These are phyloP conservation scores for Stichodactyla helianthus DNA, from an alignment of 64 coral and sea anemone genomes.

Conservation along the genomic window DNA sequence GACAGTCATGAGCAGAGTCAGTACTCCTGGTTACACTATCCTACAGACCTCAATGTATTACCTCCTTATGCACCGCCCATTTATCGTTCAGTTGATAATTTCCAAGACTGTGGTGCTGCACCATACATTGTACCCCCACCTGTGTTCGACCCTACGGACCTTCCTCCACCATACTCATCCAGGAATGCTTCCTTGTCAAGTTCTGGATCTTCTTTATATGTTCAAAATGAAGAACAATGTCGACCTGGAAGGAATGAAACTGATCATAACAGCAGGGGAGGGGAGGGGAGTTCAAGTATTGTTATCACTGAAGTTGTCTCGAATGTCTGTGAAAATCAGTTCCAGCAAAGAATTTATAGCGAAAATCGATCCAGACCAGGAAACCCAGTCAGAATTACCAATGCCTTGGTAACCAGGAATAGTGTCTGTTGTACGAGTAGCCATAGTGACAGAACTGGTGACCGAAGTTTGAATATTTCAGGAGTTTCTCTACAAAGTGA, in stretches of 20 bases:
- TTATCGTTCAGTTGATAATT: constrained; percentile 80
- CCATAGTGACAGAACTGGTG: background rate
- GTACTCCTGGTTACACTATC: constrained; percentile 65
- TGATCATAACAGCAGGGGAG: background rate
- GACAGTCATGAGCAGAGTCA: constrained; percentile 46
- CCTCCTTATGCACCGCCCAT: constrained; percentile 78
- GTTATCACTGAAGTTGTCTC: background rate
- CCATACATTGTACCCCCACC: constrained; percentile 82
- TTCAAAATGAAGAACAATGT: background rate
- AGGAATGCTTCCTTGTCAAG: constrained; percentile 66
- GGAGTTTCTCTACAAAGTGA: background rate
- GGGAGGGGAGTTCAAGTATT: background rate
- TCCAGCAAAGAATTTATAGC: constrained; percentile 16
- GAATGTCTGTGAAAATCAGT: background rate
- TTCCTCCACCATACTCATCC: constrained; percentile 85
- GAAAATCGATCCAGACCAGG: constrained; percentile 14
- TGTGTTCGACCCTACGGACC: constrained; percentile 82
- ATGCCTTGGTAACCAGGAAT: background rate
- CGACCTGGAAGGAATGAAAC: background rate
- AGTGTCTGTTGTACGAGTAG: background rate
- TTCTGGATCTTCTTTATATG: constrained; percentile 40
- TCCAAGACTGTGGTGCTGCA: constrained; percentile 70
- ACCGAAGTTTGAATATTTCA: constrained; percentile 1
- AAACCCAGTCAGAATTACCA: background rate
- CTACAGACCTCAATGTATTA: constrained; percentile 57